phyloP scores from a whole-genome alignment of 2,888 invertebrate species.

The Dicycla oo region DNA sequence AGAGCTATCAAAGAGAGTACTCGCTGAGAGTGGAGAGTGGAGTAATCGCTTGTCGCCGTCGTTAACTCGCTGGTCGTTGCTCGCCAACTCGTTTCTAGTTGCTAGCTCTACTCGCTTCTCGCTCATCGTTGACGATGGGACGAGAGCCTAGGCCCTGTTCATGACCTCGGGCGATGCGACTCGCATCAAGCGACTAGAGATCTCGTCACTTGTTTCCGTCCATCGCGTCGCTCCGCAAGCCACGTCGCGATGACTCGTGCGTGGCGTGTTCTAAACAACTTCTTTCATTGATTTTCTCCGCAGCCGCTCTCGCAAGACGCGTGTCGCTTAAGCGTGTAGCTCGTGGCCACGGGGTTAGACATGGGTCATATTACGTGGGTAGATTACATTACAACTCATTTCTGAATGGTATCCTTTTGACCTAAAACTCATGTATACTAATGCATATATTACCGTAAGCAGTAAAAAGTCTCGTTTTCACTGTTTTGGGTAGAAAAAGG shows the following conservation, averaged over 20 bases:
- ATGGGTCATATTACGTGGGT: constrained; percentile 6
- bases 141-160: too few relatives aligned
- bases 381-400: constrained; percentile 2
- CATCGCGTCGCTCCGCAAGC: neutral
- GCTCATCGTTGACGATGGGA: too few relatives aligned
- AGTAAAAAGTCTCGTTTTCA: neutral
- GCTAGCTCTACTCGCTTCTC: neutral
- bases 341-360: neutral
- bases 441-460: constrained; percentile 3
- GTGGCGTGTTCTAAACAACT: too few relatives aligned
- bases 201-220: neutral
- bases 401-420: constrained; percentile 6
- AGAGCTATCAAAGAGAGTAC: too few relatives aligned
- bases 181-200: neutral
- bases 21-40: too few relatives aligned
- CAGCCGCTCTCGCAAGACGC: neutral
- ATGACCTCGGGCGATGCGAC: neutral
- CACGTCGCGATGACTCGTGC: neutral
- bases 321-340: neutral
- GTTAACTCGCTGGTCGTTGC: neutral
- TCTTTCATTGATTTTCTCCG: neutral
- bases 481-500: neutral
- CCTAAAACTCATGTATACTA: constrained; percentile 22
- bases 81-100: neutral
- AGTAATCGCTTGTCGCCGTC: too few relatives aligned